Evolutionary conservation across 2,888 invertebrate genomes (phyloP).

Genomic region (Pseudococcus jackbeardsleyi): DNA sequence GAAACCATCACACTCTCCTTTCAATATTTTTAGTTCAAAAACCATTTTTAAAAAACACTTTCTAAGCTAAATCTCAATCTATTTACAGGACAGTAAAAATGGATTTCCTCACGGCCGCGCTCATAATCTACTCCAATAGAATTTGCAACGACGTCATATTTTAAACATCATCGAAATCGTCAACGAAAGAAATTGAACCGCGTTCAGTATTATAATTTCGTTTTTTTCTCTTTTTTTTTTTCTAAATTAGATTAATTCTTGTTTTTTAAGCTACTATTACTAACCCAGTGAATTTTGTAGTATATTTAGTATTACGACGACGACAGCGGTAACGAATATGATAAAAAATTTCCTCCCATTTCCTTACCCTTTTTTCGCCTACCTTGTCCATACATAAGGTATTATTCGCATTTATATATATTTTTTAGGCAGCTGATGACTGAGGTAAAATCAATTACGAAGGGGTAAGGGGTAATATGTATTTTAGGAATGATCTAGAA

Average conservation of each 20-base stretch:
- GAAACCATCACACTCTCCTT: too few species aligned
- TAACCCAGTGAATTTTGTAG: conserved; percentile 48
- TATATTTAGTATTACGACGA: conserved; percentile 19
- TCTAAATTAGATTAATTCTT: conserved; percentile 50
- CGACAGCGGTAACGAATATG: not conserved
- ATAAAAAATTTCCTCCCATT: not conserved
- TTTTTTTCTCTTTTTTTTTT: conserved; percentile 23
- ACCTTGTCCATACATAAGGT: not conserved
- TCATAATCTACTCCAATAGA: conserved; percentile 62
- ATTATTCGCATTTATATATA: conserved; percentile 7
- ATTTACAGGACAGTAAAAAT: conserved; percentile 61
- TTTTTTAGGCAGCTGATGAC: not conserved
- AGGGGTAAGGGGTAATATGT: not conserved
- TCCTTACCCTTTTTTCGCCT: not conserved
- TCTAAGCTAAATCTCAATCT: not conserved
- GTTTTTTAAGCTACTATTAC: conserved; percentile 44
- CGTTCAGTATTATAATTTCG: conserved; percentile 26
- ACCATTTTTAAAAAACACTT: too few species aligned
- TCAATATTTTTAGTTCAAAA: too few species aligned
- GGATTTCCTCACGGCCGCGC: conserved; percentile 62
- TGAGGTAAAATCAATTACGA: not conserved
- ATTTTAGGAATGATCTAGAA: not conserved
- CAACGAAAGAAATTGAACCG: conserved; percentile 3
- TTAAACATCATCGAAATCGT: not conserved
- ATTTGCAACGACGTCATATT: not conserved